Base-by-base conservation (phyloP, 2,888 invertebrate genomes). In the Notodonta ziczac region DNA sequence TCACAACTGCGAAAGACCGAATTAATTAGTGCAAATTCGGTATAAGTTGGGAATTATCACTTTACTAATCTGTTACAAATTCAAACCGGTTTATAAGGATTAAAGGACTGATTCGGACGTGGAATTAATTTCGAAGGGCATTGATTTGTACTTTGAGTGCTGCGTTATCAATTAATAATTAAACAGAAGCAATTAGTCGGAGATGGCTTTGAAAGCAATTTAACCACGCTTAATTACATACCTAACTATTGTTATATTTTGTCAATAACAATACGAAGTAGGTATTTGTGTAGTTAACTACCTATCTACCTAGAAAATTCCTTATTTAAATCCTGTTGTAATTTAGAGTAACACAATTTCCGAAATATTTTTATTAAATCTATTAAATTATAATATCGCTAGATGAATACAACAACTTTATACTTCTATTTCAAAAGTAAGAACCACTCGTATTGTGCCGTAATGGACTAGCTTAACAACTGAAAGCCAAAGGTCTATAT, bases 11-110 rank as follows among this genome's bases (percentile, higher is more conserved):
- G 61, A 63, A 48, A 57, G 51, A 59, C 52, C 46, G 53, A 70
- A 66, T 57, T 63, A 61, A 76, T 73, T 62, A 62, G 52, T 32
- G 56, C 60, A 42, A 73, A 73, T 66, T 74, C 66, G 63, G 57
- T 59, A 60, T 60, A 66, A 71, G 64, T 63, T 51, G 48, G 52
- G 70, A 68, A 68, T 76, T 73, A 76, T 70, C 68, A 57, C 60
- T 58, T 51, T 63, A 53, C 57, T 61, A 63, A 73, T 64, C 60
- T 58, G 65, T 63, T 66, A 69, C 67, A 66, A 65, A 58, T 73
- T 65, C 53, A 60, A 62, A 63, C 35, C 57, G 48, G 63, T 61
- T 60, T 63, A 53, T 64, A 46, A 63, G 50, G 67, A 65, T 65
- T 64, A 60, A 61, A 57, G 54, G 9, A 60, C 48, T 61, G 57